These are phyloP conservation scores for Myopa tessellatipennis DNA, from an alignment of 2,888 invertebrate species.

Conservation along the genomic window DNA sequence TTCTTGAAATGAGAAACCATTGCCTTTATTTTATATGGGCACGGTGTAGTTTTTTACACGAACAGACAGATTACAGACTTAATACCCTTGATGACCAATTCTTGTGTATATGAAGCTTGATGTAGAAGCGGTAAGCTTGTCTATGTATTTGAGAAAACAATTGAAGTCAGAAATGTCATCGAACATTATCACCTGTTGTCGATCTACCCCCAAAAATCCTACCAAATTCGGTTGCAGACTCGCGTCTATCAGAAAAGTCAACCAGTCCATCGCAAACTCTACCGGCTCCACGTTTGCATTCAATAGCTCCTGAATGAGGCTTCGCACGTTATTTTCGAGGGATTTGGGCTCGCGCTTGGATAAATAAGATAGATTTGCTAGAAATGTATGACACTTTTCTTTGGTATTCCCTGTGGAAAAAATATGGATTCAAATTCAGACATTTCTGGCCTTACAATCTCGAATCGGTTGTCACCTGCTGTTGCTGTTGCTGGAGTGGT, in stretches of 20 bases:
- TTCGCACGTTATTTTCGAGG: conserved; percentile 91
- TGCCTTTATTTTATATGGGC: conserved; percentile 52
- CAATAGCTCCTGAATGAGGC: conserved; percentile 94
- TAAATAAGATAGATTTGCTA: conserved; percentile 93
- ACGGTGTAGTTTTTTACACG: too few species aligned
- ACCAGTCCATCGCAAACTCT: conserved; percentile 96
- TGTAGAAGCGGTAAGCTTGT: conserved; percentile 95
- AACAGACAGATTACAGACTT: too few species aligned
- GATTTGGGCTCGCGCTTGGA: conserved; percentile 94
- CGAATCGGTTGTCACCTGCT: too few species aligned
- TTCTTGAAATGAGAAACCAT: too few species aligned
- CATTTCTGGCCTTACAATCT: too few species aligned
- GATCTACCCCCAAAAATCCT: conserved; percentile 89
- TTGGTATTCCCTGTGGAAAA: conserved; percentile 80
- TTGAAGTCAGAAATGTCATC: too few species aligned
- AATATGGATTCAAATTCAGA: too few species aligned
- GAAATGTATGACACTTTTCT: conserved; percentile 97
- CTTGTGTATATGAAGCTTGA: conserved; percentile 89
- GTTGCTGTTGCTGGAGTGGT: too few species aligned
- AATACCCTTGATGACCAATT: conserved; percentile 94
- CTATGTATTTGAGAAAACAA: conserved; percentile 70
- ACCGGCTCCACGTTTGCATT: conserved; percentile 96
- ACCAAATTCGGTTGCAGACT: conserved; percentile 98
- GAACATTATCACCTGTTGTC: too few species aligned
- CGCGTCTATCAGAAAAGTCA: conserved; percentile 91